Evolutionary conservation across 2,888 invertebrate genomes (phyloP), one percentile per base, ranked within the genome.

Genomic region (Trachelus iudaicus): DNA sequence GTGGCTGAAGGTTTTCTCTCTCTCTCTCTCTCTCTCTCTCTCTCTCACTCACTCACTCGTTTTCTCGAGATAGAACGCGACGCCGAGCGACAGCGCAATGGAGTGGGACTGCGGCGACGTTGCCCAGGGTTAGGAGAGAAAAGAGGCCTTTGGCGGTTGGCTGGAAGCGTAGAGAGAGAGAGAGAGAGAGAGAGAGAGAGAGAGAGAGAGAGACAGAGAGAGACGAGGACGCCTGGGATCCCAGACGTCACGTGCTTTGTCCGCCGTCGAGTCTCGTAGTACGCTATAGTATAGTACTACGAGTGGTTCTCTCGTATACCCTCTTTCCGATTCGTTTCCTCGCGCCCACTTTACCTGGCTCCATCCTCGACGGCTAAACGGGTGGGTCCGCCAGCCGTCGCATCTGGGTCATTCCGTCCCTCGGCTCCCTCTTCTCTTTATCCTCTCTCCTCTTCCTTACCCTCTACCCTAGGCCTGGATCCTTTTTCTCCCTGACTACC

Each of bases 191-290:
- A 33, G 33, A 33, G 33, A 33, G n/a, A n/a, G n/a, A n/a, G n/a
- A n/a, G n/a, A n/a, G n/a, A n/a, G n/a, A 40, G 74, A 34, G 33
- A 33, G 33, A 33, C 3, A 33, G 33, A 33, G 3, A 33, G 33
- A 33, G 34, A 84, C 82, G 87, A 86, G 85, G 84, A 87, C 84
- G 83, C 78, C 83, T 3, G 83, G 83, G 82, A 84, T 80, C 77
- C 86, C 87, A 87, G 87, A 87, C 88, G 82, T 87, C 86, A 86
- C 87, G 87, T 86, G 88, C 83, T 85, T 84, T 84, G 84, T 80
- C 79, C 85, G 81, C 77, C 83, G 79, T 34, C 77, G 34, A 37
- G 56, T 77, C 23, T 71, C 73, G 68, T 79, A 33, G 73, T 75
- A 31, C 69, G 34, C 34, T 37, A 68, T 35, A 76, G 71, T 71